These are phyloP conservation scores for Chaetogeoica ovagalla DNA, from an alignment of 2,888 invertebrate species.

Conservation along the genomic window DNA sequence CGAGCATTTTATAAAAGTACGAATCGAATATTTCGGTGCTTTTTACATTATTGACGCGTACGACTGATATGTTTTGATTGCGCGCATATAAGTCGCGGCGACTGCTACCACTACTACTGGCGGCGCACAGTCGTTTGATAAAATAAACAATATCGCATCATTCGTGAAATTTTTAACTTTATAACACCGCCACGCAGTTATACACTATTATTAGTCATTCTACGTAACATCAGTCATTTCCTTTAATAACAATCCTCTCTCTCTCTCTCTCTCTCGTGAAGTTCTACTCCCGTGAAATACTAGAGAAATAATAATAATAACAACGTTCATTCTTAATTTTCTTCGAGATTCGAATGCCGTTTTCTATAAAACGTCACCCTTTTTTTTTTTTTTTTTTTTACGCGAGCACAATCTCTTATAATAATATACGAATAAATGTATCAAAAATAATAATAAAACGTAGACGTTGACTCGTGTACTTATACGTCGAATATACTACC, in stretches of 20 bases:
- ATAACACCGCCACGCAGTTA: not conserved
- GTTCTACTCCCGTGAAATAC: conserved; percentile 1
- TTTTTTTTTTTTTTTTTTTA: not conserved
- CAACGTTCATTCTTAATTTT: conserved; percentile 17
- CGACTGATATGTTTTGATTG: too few species aligned
- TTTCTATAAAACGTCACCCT: not conserved
- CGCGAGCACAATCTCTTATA: not conserved
- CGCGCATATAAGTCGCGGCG: not conserved
- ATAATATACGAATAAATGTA: not conserved
- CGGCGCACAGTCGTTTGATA: not conserved
- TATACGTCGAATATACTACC: too few species aligned
- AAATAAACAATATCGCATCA: conserved; percentile 6
- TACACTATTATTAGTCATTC: not conserved
- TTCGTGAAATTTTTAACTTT: conserved; percentile 22
- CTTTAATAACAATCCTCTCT: not conserved
- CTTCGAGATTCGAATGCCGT: not conserved
- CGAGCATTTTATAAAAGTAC: not conserved
- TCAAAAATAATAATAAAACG: conserved; percentile 18
- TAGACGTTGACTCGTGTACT: conserved; percentile 12
- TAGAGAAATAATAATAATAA: conserved; percentile 28
- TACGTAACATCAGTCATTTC: conserved; percentile 2
- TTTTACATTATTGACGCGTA: not conserved
- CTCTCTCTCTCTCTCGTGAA: not conserved
- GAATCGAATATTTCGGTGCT: not conserved
- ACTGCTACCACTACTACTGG: too few species aligned